Evolutionary conservation across 2,113 vertebrate genomes (phyloP).

Genomic region (Archilochus colubris): DNA sequence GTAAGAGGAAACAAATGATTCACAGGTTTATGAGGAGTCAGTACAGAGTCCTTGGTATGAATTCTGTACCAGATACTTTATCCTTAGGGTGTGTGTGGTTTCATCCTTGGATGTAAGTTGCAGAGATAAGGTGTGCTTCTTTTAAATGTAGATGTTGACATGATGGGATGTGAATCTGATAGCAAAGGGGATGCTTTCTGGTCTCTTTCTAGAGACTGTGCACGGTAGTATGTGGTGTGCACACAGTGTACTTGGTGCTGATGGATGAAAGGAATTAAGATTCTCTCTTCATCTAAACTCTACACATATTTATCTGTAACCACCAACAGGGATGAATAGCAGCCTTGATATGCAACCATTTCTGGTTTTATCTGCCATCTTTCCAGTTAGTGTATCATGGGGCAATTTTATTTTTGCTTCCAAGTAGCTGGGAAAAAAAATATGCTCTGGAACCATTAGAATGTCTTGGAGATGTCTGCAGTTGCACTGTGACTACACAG

Average conservation of each 20-base stretch:
- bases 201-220: neutral
- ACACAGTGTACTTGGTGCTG: neutral
- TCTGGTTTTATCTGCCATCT: neutral
- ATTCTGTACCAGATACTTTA: neutral
- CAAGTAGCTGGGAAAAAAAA: neutral
- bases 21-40: neutral
- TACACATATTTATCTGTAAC: neutral
- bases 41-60: neutral
- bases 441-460: neutral
- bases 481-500: neutral
- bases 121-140: neutral
- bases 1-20: neutral
- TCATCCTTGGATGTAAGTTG: neutral
- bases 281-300: neutral
- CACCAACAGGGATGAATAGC: neutral
- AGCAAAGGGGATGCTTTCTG: neutral
- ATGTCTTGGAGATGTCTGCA: neutral
- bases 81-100: neutral
- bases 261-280: neutral
- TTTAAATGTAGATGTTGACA: neutral
- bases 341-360: neutral
- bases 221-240: accelerated
- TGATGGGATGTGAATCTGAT: neutral
- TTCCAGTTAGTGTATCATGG: neutral
- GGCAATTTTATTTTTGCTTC: neutral